A percentile compares a stretch with the other conserved stretches of the same genome.
These are phyloP conservation scores for Nematolebias whitei DNA, from an alignment of 2,113 vertebrate genomes.

Conservation along the genomic window DNA sequence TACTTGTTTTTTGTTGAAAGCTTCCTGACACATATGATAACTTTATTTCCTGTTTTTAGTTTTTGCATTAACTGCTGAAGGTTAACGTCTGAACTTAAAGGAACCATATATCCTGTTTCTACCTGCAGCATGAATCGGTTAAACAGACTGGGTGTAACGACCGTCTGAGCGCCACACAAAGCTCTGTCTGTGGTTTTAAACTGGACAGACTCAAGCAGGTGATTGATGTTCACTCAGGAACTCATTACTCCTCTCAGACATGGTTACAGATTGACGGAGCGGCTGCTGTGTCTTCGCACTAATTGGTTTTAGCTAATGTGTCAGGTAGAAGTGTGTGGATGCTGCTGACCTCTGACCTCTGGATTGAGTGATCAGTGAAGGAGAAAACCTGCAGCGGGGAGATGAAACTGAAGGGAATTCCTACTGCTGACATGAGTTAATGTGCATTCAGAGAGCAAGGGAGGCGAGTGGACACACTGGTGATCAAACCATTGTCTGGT, in stretches of 20 bases:
- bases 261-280: conserved; percentile 31
- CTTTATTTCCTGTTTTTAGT: too few relatives aligned
- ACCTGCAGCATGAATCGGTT: too few relatives aligned
- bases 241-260: neutral
- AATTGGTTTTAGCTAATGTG: conserved; percentile 39
- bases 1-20: too few relatives aligned
- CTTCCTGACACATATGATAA: too few relatives aligned
- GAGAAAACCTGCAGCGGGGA: conserved; percentile 33
- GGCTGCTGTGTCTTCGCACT: neutral
- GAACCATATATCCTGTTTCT: too few relatives aligned
- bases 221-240: conserved; percentile 36
- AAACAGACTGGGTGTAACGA: too few relatives aligned
- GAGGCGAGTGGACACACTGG: neutral
- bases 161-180: too few relatives aligned
- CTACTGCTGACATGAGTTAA: neutral
- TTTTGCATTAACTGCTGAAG: too few relatives aligned
- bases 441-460: neutral
- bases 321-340: conserved; percentile 50
- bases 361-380: conserved; percentile 35
- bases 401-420: neutral
- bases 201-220: neutral
- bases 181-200: too few relatives aligned
- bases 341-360: conserved; percentile 47
- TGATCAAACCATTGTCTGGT: neutral
- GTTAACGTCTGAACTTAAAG: too few relatives aligned